Base-by-base conservation (phyloP, 1,140 invertebrate genomes). In the Brachionus angularis region DNA sequence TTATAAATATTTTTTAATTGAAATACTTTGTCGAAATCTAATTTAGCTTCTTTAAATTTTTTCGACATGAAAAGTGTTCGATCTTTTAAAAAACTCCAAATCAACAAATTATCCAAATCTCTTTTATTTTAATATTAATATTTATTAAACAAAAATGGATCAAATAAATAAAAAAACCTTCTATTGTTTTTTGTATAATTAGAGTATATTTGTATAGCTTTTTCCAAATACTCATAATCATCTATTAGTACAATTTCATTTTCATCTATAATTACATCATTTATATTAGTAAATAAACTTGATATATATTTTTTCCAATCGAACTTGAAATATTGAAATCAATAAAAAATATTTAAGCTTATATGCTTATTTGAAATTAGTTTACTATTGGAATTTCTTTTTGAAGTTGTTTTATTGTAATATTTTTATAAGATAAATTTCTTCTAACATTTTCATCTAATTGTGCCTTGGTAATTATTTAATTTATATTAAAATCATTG, bases 11-110 rank as follows among this genome's bases (percentile, higher is more conserved):
- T 34, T n/a, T 58, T 33, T 16, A 58, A 33, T 21, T 25, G 1
- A 61, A n/a, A 25, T 64, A 64, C 61, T 18, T 31, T 14, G n/a
- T 64, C 39, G 16, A 64, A 44, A 7, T 64, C 61, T 42, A 64
- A 36, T n/a, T 44, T 64, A 5, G 61, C 61, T 4, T 64, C 61
- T 64, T 64, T 64, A 12, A 64, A 64, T 46, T 64, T 64, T 47
- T 64, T 64, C 0, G 61, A 36, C 0, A 64, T 5, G 18, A 46
- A 42, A 7, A 31, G 39, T 16, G 61, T 47, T 46, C 44, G 23
- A 27, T 64, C 61, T 47, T 47, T 44, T 27, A 64, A 23, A 47
- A 64, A 64, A 10, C 29, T 23, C 61, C 61, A 64, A 27, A 64
- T 16, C 33, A 64, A 31, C 8, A 64, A 64, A 47, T 64, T 64